A percentile compares a stretch with the other conserved stretches of the same genome.
phyloP scores from a whole-genome alignment of 2,888 invertebrate genomes.

The Pseudococcus longispinus region DNA sequence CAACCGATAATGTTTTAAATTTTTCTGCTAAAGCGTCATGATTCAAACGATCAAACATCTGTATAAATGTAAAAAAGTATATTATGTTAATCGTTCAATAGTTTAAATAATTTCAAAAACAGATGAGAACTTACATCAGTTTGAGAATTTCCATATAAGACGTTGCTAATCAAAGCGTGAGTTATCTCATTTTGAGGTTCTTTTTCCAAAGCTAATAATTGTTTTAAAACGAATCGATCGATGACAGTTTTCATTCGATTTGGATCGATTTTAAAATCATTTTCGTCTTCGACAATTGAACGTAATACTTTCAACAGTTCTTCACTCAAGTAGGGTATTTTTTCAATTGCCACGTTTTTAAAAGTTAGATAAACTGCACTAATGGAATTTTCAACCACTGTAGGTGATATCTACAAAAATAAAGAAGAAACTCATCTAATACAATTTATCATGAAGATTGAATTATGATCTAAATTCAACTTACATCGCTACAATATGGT shows the following conservation, averaged over 20 bases:
- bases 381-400: conserved; percentile 75
- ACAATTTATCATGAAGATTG: not conserved
- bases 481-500: conserved; percentile 80
- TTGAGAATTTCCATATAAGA: conserved; percentile 78
- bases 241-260: conserved; percentile 76
- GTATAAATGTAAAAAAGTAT: conserved; percentile 57
- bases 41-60: conserved; percentile 76
- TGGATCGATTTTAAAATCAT: conserved; percentile 68
- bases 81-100: not conserved
- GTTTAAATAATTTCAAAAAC: not conserved
- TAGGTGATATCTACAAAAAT: conserved; percentile 70
- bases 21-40: conserved; percentile 70
- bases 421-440: not conserved
- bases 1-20: conserved; percentile 69
- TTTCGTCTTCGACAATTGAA: conserved; percentile 16
- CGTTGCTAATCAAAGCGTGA: conserved; percentile 80
- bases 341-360: conserved; percentile 76
- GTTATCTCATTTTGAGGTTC: conserved; percentile 80
- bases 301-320: conserved; percentile 47
- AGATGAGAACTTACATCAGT: conserved; percentile 71
- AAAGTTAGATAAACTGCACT: conserved; percentile 75
- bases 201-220: conserved; percentile 75
- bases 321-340: conserved; percentile 61
- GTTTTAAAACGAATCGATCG: conserved; percentile 73
- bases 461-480: conserved; percentile 59